Conservation (phyloP, 2,113 vertebrate genomes). For the Chaenogobius annularis region DNA sequence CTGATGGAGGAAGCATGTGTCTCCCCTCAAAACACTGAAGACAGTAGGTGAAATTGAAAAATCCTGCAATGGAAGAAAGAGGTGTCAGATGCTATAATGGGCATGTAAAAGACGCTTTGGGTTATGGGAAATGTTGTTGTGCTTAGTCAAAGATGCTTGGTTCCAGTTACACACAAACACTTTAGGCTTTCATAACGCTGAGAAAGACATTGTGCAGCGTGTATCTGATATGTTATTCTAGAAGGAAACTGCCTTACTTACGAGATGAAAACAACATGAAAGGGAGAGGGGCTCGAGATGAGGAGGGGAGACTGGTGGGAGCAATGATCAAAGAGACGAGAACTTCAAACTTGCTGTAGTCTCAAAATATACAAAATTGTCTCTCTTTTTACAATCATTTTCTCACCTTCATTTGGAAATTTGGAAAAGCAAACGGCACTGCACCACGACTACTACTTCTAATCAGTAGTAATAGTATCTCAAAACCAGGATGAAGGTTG, state of each 20-base stretch:
- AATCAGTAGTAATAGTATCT: too few relatives aligned
- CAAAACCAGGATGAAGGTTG: too few relatives aligned
- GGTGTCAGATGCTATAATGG: neutral
- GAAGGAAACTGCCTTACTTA: neutral
- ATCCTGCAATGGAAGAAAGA: neutral
- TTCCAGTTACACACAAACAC: neutral
- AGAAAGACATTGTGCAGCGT: neutral
- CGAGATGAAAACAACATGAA: constrained; percentile 1
- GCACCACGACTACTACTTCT: neutral
- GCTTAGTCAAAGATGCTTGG: neutral
- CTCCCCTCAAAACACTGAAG: constrained; percentile 5
- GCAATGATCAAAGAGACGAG: neutral
- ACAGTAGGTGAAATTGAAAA: neutral
- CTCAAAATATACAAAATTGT: neutral
- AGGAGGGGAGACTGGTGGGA: constrained; percentile 3
- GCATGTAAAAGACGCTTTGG: neutral
- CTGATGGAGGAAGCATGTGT: neutral
- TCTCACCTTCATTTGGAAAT: neutral
- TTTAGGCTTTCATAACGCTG: neutral
- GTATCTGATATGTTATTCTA: neutral
- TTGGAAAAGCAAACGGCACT: neutral
- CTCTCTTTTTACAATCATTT: neutral
- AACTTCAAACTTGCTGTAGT: neutral
- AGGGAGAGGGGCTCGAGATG: neutral
- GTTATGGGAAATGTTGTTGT: neutral